Conservation (phyloP, 2,888 invertebrate genomes). For the Scrobipalpa atriplicella region DNA sequence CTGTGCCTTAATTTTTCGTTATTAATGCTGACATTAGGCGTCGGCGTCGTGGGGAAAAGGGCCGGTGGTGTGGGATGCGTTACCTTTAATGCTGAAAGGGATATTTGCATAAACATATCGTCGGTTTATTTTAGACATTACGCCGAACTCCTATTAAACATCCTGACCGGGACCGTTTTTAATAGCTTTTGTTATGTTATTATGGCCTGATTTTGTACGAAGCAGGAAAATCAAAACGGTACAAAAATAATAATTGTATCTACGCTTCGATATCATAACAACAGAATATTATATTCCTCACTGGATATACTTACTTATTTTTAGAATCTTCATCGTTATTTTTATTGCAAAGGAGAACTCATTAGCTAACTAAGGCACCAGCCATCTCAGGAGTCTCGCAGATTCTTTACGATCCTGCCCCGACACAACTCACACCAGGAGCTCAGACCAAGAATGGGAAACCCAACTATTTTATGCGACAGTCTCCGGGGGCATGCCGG, state of each 20-base stretch:
- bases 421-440: neutral
- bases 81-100: constrained; percentile 17
- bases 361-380: neutral
- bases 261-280: too few species aligned
- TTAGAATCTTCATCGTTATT: too few species aligned
- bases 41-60: constrained; percentile 37
- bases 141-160: constrained; percentile 12
- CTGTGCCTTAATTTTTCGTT: constrained; percentile 50
- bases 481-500: constrained; percentile 21
- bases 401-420: constrained; percentile 17
- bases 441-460: constrained; percentile 11
- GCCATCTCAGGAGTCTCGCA: neutral
- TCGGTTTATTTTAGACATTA: neutral
- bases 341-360: neutral
- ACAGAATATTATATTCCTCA: too few species aligned
- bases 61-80: neutral
- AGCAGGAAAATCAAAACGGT: neutral
- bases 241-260: too few species aligned
- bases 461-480: constrained; percentile 24
- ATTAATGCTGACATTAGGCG: constrained; percentile 51
- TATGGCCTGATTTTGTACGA: neutral
- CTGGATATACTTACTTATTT: too few species aligned
- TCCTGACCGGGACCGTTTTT: constrained; percentile 3
- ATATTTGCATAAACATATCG: constrained; percentile 21
- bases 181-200: neutral